Evolutionary conservation across 2,888 invertebrate genomes (phyloP), one percentile per base, ranked within the genome.

Genomic region (Caenorhabditis sp.): DNA sequence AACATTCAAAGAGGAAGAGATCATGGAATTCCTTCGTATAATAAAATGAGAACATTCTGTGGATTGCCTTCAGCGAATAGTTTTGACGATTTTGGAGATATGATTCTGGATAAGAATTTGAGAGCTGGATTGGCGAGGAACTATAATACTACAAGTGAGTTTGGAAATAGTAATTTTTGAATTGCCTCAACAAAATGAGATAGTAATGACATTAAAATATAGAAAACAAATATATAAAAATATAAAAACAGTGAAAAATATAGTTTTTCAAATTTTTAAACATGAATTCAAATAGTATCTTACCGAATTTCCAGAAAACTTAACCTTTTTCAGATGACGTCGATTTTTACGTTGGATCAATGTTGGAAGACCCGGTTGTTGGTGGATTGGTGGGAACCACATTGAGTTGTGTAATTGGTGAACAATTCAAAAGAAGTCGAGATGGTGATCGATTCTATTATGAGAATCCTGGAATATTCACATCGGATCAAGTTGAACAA

Each of bases 1-100:
- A 97, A 97, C 85, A 93, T 97, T 72, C 97, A 97, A 88, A 90
- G 97, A 82, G 93, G 93, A 0, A 90, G 97, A 63, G 97, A 97
- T 88, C 97, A 97, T 88, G 97, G 93, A 0, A 91, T 97, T 68
- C 90, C 96, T 0, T 74, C 77, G 0, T 83, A 83, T 70, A 81
- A 83, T 67, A 80, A 71, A 52, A 82, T 82, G 76, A 90, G 97
- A 10, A 90, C 92, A 82, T 91, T 92, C 82, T 99, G 97, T 87
- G 94, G 95, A 83, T 91, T 97, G 90, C 91, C 91, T 0, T 91
- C 90, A 23, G 94, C 93, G 10, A 73, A 71, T 31, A 78, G 80
- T 17, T 87, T 87, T 59, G 93, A 95, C 58, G 96, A 96, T 85
- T 90, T 99, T 52, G 90, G 91, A 25, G 88, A 89, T 0, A 95